phyloP scores from a whole-genome alignment of 2,888 invertebrate genomes.

The Portevinia maculata region DNA sequence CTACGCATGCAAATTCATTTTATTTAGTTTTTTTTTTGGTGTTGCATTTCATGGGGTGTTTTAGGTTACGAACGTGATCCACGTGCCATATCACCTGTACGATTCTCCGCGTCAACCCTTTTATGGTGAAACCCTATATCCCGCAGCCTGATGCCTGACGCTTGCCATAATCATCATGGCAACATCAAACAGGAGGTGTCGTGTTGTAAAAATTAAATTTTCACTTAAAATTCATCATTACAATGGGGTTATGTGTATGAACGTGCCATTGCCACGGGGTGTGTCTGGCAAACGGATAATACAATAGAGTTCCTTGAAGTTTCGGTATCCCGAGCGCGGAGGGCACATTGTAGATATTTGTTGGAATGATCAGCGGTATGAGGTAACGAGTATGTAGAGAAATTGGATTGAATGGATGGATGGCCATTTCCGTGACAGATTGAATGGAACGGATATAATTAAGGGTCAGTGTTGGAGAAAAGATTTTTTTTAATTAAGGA shows the following conservation, averaged over 20 bases:
- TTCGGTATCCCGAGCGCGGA: slow-evolving; percentile 8
- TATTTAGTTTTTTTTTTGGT: slow-evolving; percentile 6
- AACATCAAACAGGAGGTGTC: slow-evolving; percentile 59
- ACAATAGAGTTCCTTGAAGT: slow-evolving; percentile 28
- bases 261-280: slow-evolving; percentile 45
- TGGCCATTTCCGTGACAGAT: slow-evolving; percentile 48
- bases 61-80: slow-evolving; percentile 48
- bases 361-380: slow-evolving; percentile 24
- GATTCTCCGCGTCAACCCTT: slow-evolving; percentile 63
- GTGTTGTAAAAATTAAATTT: slow-evolving; percentile 71
- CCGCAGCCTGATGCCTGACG: slow-evolving; percentile 42
- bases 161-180: slow-evolving; percentile 18
- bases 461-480: slow-evolving; percentile 23
- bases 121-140: slow-evolving; percentile 62
- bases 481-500: slow-evolving; percentile 50
- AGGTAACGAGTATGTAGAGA: slow-evolving; percentile 4
- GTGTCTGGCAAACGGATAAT: slow-evolving; percentile 33
- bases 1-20: slow-evolving; percentile 9
- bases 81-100: slow-evolving; percentile 70
- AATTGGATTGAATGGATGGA: slow-evolving; percentile 43
- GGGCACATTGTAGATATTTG: not conserved
- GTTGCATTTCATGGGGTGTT: slow-evolving; percentile 29
- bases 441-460: slow-evolving; percentile 14
- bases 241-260: slow-evolving; percentile 17
- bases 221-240: slow-evolving; percentile 53